Conservation (phyloP, 2,888 invertebrate genomes). For the Diloba caeruleocephala region DNA sequence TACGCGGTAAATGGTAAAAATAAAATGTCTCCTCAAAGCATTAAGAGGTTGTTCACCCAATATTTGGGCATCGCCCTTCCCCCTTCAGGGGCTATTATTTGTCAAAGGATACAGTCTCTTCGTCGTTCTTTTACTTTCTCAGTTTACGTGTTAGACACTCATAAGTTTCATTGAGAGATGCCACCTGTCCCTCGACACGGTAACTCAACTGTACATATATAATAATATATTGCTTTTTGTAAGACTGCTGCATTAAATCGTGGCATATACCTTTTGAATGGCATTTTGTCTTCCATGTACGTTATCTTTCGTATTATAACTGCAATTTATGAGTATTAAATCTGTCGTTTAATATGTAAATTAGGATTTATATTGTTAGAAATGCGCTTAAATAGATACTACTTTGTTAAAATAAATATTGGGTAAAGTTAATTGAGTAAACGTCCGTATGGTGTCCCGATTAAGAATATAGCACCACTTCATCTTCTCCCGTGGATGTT, state of each 20-base stretch:
- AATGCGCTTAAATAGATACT: too few relatives aligned
- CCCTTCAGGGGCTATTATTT: constrained; percentile 79
- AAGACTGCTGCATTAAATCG: constrained; percentile 3
- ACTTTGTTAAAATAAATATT: too few relatives aligned
- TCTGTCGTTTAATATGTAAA: too few relatives aligned
- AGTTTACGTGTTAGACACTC: constrained; percentile 60
- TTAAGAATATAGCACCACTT: too few relatives aligned
- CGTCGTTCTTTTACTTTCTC: constrained; percentile 65
- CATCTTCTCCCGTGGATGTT: too few relatives aligned
- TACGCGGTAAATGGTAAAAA: constrained; percentile 80
- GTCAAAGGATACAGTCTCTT: constrained; percentile 79
- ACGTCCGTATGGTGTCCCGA: too few relatives aligned
- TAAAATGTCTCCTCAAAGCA: constrained; percentile 87
- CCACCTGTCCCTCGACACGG: constrained; percentile 64
- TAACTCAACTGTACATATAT: constrained; percentile 25
- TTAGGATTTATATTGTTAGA: too few relatives aligned
- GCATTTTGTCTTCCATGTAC: neutral
- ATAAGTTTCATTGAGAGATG: constrained; percentile 62
- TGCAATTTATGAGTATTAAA: too few relatives aligned
- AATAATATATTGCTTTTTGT: constrained; percentile 12
- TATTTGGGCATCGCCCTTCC: constrained; percentile 84
- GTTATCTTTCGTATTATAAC: too few relatives aligned
- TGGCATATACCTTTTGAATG: constrained; percentile 1
- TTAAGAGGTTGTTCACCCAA: constrained; percentile 88
- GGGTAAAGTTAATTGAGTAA: too few relatives aligned